Conservation (phyloP, 2,888 invertebrate species). For the Blomia tropicalis region DNA sequence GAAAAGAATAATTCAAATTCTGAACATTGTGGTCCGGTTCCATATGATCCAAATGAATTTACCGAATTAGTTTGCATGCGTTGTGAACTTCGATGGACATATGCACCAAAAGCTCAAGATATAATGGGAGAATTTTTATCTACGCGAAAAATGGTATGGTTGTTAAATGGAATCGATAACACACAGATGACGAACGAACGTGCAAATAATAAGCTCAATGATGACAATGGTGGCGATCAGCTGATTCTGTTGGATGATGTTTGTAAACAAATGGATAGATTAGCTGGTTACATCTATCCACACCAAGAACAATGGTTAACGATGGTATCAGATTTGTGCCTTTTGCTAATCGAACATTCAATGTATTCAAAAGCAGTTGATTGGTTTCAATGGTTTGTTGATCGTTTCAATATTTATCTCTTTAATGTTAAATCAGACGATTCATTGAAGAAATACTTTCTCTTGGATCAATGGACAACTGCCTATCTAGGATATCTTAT, state of each 20-base stretch:
- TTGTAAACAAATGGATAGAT: not conserved
- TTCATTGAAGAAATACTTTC: not conserved
- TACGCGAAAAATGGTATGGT: not conserved
- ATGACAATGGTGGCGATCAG: not conserved
- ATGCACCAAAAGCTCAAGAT: not conserved
- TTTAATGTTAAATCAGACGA: not conserved
- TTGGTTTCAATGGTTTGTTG: not conserved
- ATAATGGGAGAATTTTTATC: not conserved
- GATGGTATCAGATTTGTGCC: not conserved
- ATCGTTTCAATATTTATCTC: not conserved
- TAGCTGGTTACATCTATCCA: conserved; percentile 1
- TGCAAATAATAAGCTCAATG: no score
- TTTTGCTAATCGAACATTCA: not conserved
- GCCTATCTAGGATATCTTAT: not conserved
- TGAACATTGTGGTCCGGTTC: not conserved
- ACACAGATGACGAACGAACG: no score
- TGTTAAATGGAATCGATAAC: not conserved
- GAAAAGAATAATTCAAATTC: no score
- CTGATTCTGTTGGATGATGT: not conserved
- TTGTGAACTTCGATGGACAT: not conserved
- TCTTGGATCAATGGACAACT: not conserved
- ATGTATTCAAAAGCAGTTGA: not conserved
- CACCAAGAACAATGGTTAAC: not conserved
- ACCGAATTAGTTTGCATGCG: not conserved
- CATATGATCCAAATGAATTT: not conserved